phyloP scores from a whole-genome alignment of 2,113 vertebrate species.

The Orthonyx spaldingii region DNA sequence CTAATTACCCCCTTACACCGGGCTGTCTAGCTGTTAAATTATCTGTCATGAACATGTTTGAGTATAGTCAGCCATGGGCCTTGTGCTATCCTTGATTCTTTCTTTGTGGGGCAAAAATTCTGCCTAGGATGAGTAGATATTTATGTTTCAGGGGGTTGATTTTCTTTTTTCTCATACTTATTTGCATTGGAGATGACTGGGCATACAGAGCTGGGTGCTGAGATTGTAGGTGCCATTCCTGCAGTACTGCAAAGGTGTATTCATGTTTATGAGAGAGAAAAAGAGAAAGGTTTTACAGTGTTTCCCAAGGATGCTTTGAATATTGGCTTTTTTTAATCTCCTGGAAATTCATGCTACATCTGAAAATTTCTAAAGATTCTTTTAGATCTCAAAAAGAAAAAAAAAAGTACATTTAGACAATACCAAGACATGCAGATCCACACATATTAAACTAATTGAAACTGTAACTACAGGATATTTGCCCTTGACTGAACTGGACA shows the following conservation, averaged over 20 bases:
- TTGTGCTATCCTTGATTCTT: not conserved
- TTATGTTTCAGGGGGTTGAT: not conserved
- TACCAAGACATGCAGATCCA: not conserved
- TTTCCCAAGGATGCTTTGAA: not conserved
- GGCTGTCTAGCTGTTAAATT: conserved; percentile 1
- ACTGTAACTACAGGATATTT: not conserved
- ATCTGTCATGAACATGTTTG: not conserved
- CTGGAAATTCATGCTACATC: not conserved
- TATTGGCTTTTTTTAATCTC: not conserved
- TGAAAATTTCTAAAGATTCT: not conserved
- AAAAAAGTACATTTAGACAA: not conserved
- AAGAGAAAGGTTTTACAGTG: not conserved
- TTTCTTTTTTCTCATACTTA: not conserved
- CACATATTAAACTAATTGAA: not conserved
- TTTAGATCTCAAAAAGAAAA: not conserved
- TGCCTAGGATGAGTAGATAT: not conserved
- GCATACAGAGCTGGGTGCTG: not conserved
- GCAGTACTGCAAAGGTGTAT: not conserved
- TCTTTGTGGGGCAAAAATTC: not conserved
- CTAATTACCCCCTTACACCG: not conserved
- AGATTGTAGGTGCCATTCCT: not conserved
- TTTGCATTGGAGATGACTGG: not conserved
- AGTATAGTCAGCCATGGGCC: not conserved
- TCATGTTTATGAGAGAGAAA: not conserved
- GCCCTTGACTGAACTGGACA: not conserved